Evolutionary conservation across 1,140 invertebrate species (phyloP).

Genomic region (Drosophila santomea): DNA sequence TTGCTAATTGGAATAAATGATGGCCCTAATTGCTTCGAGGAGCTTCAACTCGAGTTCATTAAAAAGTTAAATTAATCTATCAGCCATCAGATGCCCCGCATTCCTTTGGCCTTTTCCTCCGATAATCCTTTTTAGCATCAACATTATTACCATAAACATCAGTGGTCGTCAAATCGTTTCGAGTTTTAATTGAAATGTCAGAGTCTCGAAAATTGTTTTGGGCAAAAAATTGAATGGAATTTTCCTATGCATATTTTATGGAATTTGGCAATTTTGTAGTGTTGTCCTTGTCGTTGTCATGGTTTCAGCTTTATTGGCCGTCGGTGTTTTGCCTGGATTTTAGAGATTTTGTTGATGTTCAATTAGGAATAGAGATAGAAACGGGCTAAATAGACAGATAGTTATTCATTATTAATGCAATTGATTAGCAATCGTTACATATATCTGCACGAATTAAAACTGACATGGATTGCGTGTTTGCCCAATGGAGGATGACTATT

Average conservation of each 20-base stretch:
- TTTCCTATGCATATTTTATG: conserved; percentile 53
- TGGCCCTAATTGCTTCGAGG: conserved; percentile 14
- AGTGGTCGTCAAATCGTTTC: conserved; percentile 36
- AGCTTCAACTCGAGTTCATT: conserved; percentile 51
- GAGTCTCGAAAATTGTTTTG: conserved; percentile 52
- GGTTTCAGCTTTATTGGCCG: conserved; percentile 9
- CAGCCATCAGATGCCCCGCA: neutral
- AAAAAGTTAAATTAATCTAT: conserved; percentile 79
- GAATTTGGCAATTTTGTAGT: conserved; percentile 37
- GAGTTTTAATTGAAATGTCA: conserved; percentile 65
- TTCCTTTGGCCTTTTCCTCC: conserved; percentile 1
- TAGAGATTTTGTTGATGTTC: conserved; percentile 43
- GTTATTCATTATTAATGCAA: conserved; percentile 34
- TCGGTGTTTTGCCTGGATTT: conserved; percentile 23
- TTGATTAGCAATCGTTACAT: conserved; percentile 26
- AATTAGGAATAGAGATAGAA: conserved; percentile 22
- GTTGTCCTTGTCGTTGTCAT: conserved; percentile 18
- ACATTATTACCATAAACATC: conserved; percentile 25
- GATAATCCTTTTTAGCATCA: conserved; percentile 38
- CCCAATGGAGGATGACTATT: neutral
- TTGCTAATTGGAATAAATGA: conserved; percentile 61
- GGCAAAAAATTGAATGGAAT: conserved; percentile 38
- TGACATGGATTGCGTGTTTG: conserved; percentile 7
- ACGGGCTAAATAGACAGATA: conserved; percentile 11
- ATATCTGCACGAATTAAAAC: conserved; percentile 9